Conservation (phyloP, 2,113 vertebrate species). For the Panthera uncia region DNA sequence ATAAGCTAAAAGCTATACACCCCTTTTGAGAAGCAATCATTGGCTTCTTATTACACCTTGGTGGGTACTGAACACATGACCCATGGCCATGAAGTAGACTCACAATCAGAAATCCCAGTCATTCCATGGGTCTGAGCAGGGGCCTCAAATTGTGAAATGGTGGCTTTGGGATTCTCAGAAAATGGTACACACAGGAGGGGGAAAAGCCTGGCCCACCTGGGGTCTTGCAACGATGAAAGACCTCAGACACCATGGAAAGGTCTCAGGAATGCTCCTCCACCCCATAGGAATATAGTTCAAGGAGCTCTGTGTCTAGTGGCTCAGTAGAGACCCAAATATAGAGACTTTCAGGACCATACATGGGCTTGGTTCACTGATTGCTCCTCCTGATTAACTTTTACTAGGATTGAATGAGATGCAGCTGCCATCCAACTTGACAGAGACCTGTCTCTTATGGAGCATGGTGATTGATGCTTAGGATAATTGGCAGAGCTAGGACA, state of each 20-base stretch:
- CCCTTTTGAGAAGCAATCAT: neutral
- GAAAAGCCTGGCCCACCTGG: neutral
- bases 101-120: neutral
- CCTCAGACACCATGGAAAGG: neutral
- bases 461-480: neutral
- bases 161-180: neutral
- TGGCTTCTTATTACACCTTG: neutral
- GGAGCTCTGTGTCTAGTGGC: neutral
- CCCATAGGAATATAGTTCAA: neutral
- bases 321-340: neutral
- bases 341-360: neutral
- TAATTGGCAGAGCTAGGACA: neutral
- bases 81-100: neutral
- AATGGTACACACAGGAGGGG: neutral
- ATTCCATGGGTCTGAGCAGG: neutral
- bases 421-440: neutral
- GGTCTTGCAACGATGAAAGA: neutral
- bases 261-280: neutral
- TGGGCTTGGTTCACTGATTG: neutral
- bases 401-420: neutral
- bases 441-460: neutral
- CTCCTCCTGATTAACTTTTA: neutral
- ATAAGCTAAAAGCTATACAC: neutral
- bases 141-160: neutral
- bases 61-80: neutral